phyloP scores from a whole-genome alignment of 2,797 vertebrate genomes.

The Periophthalmus magnuspinnatus region DNA sequence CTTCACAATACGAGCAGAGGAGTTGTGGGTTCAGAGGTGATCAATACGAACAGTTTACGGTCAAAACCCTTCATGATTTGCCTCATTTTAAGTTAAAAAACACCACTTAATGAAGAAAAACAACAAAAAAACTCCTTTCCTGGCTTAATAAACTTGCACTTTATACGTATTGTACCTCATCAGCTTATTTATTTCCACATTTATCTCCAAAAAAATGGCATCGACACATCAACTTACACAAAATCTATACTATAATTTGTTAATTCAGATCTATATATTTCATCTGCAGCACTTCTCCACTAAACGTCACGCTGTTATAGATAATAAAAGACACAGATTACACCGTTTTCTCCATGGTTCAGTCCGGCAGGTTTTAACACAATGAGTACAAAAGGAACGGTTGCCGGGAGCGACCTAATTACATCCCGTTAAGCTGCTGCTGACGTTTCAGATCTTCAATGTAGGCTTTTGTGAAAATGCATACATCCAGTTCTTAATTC shows the following conservation, averaged over 20 bases:
- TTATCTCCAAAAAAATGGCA: no score
- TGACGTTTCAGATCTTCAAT: conserved; percentile 28
- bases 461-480: conserved; percentile 30
- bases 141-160: no score
- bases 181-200: no score
- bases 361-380: conserved; percentile 28
- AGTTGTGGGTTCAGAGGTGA: conserved; percentile 36
- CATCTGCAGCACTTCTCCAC: not conserved
- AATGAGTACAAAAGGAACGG: conserved; percentile 28
- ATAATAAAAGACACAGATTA: no score
- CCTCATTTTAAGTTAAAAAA: no score
- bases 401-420: conserved; percentile 21
- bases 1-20: conserved; percentile 53
- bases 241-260: no score
- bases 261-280: not conserved
- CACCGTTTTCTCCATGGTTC: not conserved
- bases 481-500: conserved; percentile 23
- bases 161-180: no score
- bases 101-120: no score
- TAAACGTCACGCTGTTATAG: not conserved
- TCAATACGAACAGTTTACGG: no score
- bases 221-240: no score
- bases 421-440: conserved; percentile 17
- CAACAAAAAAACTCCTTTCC: no score
- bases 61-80: no score